phyloP scores from a whole-genome alignment of 1,140 invertebrate genomes.

The Galleria mellonella region DNA sequence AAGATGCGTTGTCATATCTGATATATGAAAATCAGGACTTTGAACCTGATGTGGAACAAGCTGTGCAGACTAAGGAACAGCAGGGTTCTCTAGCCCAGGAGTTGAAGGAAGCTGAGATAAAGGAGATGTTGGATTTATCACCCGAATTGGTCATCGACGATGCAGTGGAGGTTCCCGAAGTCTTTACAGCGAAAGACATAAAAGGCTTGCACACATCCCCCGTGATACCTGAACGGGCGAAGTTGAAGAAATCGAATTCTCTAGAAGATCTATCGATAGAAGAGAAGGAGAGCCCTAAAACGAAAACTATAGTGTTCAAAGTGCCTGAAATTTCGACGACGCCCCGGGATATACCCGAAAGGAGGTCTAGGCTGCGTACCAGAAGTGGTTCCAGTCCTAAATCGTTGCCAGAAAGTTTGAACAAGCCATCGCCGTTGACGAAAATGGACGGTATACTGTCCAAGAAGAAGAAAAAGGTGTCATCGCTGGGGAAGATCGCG shows the following conservation, averaged over 20 bases:
- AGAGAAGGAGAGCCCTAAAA: constrained; percentile 41
- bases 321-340: constrained; percentile 51
- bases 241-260: constrained; percentile 58
- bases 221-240: constrained; percentile 50
- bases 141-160: constrained; percentile 61
- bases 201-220: constrained; percentile 41
- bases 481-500: constrained; percentile 63
- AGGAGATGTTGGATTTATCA: constrained; percentile 51
- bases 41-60: constrained; percentile 11
- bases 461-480: constrained; percentile 62
- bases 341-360: constrained; percentile 53
- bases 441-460: constrained; percentile 52
- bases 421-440: constrained; percentile 44
- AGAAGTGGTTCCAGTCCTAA: constrained; percentile 63
- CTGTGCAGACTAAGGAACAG: constrained; percentile 3
- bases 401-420: constrained; percentile 60
- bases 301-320: constrained; percentile 58
- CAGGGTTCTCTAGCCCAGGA: constrained; percentile 49
- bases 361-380: constrained; percentile 35
- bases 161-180: constrained; percentile 41
- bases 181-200: constrained; percentile 41
- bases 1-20: constrained; percentile 56
- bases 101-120: constrained; percentile 48
- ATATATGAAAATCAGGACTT: constrained; percentile 45
- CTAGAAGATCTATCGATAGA: constrained; percentile 45